A percentile compares a stretch with the other conserved stretches of the same genome.
These are phyloP conservation scores for Huso huso DNA, from an alignment of 2,797 vertebrate species.

Conservation along the genomic window DNA sequence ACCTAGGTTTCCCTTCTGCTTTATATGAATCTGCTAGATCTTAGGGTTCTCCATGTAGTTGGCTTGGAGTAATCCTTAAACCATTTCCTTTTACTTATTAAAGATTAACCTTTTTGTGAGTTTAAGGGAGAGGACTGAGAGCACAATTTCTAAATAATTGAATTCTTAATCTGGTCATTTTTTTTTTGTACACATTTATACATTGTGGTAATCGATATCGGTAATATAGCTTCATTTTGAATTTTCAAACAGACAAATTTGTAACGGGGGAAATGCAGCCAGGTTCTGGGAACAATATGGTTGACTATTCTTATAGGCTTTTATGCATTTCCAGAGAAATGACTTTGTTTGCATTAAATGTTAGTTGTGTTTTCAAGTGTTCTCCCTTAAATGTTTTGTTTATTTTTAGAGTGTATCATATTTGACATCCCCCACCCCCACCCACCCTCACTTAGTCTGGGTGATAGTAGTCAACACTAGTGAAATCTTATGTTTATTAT, in stretches of 20 bases:
- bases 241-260: neutral
- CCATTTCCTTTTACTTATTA: conserved; percentile 71
- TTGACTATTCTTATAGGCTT: no score
- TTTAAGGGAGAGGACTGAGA: conserved; percentile 88
- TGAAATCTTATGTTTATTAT: conserved; percentile 98
- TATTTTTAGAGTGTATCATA: conserved; percentile 76
- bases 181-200: conserved; percentile 30
- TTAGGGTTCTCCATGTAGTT: conserved; percentile 94
- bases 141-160: conserved; percentile 23
- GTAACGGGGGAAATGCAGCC: no score
- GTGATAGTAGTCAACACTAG: conserved; percentile 87
- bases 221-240: no score
- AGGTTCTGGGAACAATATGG: no score
- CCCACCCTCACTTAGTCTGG: conserved; percentile 47
- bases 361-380: conserved; percentile 60
- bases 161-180: conserved; percentile 30
- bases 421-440: conserved; percentile 70
- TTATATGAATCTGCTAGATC: conserved; percentile 91
- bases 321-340: no score
- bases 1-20: conserved; percentile 93
- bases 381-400: conserved; percentile 74
- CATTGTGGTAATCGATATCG: neutral
- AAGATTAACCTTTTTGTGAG: conserved; percentile 77
- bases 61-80: conserved; percentile 86
- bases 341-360: conserved; percentile 22